phyloP scores from a whole-genome alignment of 2,113 vertebrate species.

The Leptobrachium ailaonicum region DNA sequence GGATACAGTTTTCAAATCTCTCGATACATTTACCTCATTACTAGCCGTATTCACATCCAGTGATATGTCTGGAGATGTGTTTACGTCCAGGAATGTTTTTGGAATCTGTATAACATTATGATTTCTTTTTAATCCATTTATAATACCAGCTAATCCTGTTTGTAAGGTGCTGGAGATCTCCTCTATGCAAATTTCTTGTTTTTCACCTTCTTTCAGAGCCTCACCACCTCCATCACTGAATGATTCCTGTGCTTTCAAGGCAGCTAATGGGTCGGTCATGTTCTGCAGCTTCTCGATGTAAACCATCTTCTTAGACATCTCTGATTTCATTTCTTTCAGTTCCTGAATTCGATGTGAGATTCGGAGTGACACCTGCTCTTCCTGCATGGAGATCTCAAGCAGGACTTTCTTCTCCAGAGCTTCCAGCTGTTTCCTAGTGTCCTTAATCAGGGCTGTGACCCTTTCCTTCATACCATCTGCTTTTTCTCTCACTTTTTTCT shows the following conservation, averaged over 20 bases:
- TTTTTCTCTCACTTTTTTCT: background rate
- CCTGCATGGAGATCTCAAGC: background rate
- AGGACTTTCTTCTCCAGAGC: background rate
- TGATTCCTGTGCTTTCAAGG: background rate
- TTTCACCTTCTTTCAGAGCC: background rate
- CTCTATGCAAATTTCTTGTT: background rate
- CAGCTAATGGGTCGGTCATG: background rate
- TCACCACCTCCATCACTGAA: background rate
- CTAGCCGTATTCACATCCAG: background rate
- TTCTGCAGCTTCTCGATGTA: constrained; percentile 1
- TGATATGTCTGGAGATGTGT: background rate
- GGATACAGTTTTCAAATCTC: too few relatives aligned
- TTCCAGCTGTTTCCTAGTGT: background rate
- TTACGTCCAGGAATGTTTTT: too few relatives aligned
- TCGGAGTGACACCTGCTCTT: background rate
- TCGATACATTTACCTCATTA: background rate
- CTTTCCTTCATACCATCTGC: background rate
- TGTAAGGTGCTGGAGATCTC: background rate
- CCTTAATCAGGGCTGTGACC: background rate
- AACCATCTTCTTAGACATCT: background rate
- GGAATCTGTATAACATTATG: background rate
- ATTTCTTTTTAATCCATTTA: background rate
- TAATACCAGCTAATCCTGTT: background rate
- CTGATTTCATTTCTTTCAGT: background rate
- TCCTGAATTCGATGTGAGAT: background rate